phyloP scores from a whole-genome alignment of 2,797 vertebrate genomes.

The Lophius americanus region DNA sequence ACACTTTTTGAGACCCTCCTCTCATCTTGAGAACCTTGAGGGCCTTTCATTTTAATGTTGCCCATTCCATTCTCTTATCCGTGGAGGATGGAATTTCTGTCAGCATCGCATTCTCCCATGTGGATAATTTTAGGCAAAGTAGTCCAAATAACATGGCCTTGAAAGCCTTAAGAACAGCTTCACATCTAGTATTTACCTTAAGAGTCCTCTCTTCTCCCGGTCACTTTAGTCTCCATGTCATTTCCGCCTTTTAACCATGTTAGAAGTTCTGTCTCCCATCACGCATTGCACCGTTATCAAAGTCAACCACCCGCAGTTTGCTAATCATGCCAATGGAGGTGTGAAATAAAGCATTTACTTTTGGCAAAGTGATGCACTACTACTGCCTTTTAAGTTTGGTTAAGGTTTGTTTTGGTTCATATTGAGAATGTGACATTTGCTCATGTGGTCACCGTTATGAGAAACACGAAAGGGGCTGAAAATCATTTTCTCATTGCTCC shows the following conservation, averaged over 20 bases:
- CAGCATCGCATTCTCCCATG: slow-evolving; percentile 33
- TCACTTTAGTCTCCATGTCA: slow-evolving; percentile 73
- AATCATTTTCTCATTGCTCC: slow-evolving; percentile 19
- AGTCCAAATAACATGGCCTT: slow-evolving; percentile 70
- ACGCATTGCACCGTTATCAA: slow-evolving; percentile 66
- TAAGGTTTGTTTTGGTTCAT: slow-evolving; percentile 39
- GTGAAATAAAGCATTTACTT: slow-evolving; percentile 69
- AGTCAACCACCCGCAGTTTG: slow-evolving; percentile 65
- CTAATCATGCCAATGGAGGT: slow-evolving; percentile 67
- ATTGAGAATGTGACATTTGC: slow-evolving; percentile 27
- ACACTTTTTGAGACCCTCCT: slow-evolving; percentile 36
- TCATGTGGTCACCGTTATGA: slow-evolving; percentile 2
- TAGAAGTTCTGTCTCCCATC: slow-evolving; percentile 64
- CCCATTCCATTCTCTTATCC: slow-evolving; percentile 61
- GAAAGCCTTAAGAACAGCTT: slow-evolving; percentile 70
- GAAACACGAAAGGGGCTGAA: slow-evolving; percentile 7
- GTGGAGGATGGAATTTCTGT: slow-evolving; percentile 57
- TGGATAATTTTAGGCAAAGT: slow-evolving; percentile 71
- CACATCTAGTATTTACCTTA: slow-evolving; percentile 65
- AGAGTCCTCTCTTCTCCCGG: slow-evolving; percentile 60
- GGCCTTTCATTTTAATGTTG: slow-evolving; percentile 62
- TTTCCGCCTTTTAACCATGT: slow-evolving; percentile 67
- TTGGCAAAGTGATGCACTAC: slow-evolving; percentile 32
- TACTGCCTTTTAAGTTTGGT: slow-evolving; percentile 38
- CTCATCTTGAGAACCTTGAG: slow-evolving; percentile 66